These are phyloP conservation scores for Hesperia comma DNA, from an alignment of 2,888 invertebrate genomes.

Conservation along the genomic window DNA sequence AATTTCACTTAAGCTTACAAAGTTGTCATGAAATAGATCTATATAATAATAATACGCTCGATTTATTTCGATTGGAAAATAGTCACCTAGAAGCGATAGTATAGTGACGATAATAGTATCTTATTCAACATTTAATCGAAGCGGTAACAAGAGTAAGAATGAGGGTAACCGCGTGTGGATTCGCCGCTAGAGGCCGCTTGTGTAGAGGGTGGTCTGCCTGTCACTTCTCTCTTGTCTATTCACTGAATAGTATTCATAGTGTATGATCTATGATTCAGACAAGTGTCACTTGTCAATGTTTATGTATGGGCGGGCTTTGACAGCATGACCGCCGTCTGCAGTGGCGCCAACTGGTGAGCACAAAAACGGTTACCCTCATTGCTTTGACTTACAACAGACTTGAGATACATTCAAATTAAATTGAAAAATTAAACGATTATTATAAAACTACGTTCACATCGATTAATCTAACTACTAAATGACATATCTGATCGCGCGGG, in stretches of 20 bases:
- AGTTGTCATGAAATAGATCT: slow-evolving; percentile 59
- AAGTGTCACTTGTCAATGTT: no score
- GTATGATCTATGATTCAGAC: no score
- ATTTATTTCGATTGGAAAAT: slow-evolving; percentile 57
- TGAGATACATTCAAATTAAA: slow-evolving; percentile 53
- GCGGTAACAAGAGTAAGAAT: slow-evolving; percentile 68
- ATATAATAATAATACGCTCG: slow-evolving; percentile 52
- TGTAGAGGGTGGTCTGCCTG: no score
- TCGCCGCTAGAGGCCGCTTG: no score
- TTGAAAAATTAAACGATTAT: slow-evolving; percentile 52
- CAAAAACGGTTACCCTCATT: no score
- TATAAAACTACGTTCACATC: slow-evolving; percentile 75
- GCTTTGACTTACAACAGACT: slow-evolving; percentile 61
- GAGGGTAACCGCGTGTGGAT: no score
- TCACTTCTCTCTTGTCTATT: no score
- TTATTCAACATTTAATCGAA: slow-evolving; percentile 70
- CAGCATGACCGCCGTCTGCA: no score
- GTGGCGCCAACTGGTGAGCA: no score
- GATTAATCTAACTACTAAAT: slow-evolving; percentile 69
- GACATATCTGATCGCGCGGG: slow-evolving; percentile 49
- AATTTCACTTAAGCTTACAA: slow-evolving; percentile 68
- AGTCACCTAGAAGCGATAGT: slow-evolving; percentile 76
- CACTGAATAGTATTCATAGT: no score
- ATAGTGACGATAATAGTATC: slow-evolving; percentile 62
- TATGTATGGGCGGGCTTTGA: no score